These are phyloP conservation scores for Rhizoglyphus robini DNA, from an alignment of 1,140 invertebrate genomes.

Conservation along the genomic window DNA sequence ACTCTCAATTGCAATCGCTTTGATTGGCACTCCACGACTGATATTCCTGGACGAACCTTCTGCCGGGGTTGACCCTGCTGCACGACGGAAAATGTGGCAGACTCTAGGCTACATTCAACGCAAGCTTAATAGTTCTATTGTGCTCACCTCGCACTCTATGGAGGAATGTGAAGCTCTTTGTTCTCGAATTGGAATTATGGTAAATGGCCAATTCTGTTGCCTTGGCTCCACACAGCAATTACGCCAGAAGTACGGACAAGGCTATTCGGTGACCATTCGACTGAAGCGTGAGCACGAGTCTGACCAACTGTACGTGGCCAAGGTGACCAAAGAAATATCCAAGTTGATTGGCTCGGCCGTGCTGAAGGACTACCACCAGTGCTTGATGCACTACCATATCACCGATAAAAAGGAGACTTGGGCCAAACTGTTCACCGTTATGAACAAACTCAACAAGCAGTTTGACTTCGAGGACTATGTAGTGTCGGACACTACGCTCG, in stretches of 20 bases:
- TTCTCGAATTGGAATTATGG: constrained; percentile 70
- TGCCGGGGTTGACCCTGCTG: constrained; percentile 42
- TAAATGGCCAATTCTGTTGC: constrained; percentile 60
- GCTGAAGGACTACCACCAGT: constrained; percentile 20
- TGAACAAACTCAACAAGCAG: constrained; percentile 31
- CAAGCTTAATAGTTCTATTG: not conserved
- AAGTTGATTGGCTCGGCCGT: not conserved
- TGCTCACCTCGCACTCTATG: constrained; percentile 45
- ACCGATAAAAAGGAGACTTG: constrained; percentile 32
- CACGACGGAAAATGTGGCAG: constrained; percentile 38
- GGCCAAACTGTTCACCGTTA: constrained; percentile 34
- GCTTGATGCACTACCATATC: constrained; percentile 51
- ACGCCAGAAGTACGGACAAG: constrained; percentile 59
- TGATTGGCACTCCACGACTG: constrained; percentile 50
- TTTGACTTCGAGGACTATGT: constrained; percentile 40
- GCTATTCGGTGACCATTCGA: constrained; percentile 49
- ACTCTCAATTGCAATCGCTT: constrained; percentile 41
- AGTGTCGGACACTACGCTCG: constrained; percentile 40
- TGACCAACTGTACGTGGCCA: not conserved
- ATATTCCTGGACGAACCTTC: constrained; percentile 40
- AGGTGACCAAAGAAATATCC: not conserved
- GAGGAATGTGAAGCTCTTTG: constrained; percentile 73
- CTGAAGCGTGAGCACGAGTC: constrained; percentile 20
- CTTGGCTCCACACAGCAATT: constrained; percentile 55
- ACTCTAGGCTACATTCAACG: constrained; percentile 21